Base-by-base conservation (phyloP, 2,113 vertebrate genomes). In the Electrona antarctica region DNA sequence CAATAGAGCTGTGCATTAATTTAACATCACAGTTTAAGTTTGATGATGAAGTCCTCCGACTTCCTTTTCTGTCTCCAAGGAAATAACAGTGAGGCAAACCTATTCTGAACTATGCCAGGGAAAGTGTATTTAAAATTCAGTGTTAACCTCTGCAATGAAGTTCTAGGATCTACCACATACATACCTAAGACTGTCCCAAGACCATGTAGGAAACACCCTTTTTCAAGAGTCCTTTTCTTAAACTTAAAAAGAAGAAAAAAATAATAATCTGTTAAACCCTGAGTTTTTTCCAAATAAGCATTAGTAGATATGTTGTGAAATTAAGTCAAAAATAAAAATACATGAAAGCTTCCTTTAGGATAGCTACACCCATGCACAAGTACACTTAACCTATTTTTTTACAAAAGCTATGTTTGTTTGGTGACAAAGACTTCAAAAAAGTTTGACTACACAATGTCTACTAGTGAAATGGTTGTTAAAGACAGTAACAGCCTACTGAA, bases 191-290 rank as follows among this genome's bases (percentile, higher is more conserved):
- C 51, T 49, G 73, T 52, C 56, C 67, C 60, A 64, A 74, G 46
- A 68, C 55, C 84, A 64, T 11, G 55, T 41, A 81, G 64, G 71
- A 74, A 81, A 83, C 47, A 58, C 69, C 60, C 63, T 75, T 79
- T 75, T 79, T 75, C 12, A 74, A 74, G n/a, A 64, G 57, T 82
- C 82, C 78, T 54, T 4, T 58, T 64, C 74, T 70, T 47, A 80
- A 88, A 83, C 1, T 41, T 10, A 49, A 48, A 45, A 63, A 55
- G 7, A 54, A 71, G 28, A 71, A 59, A 50, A 48, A 14, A 49
- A 69, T 71, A 52, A 67, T 68, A 65, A 57, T 85, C 33, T n/a
- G 51, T 81, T 61, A 80, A 85, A 86, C 91, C 92, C 92, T 93
- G 92, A 93, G 92, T 88, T 91, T 67, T 80, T 62, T 75, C 59